Evolutionary conservation across 2,888 invertebrate species (phyloP), one percentile per base, ranked within the genome.

Genomic region (Agonopterix arenella): DNA sequence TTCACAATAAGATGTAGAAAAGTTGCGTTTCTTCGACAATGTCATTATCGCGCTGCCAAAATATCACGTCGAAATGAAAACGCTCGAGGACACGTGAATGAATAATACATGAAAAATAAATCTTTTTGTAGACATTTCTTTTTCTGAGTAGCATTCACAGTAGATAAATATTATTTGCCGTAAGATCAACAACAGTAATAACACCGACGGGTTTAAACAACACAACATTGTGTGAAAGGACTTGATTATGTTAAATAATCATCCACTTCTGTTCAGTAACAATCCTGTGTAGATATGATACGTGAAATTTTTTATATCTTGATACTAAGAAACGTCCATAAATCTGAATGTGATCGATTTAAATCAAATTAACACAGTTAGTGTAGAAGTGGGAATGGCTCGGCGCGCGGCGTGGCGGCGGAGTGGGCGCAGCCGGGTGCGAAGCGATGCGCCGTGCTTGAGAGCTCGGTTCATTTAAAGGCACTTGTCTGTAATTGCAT

Each of bases 401-500:
- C 18, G 28, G 37, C 36, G 45, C 40, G 49, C 68, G 65, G 63
- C 49, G 57, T 49, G 45, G 58, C 68, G 71, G 69, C 75, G 40
- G 28, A 28, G 80, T 75, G 78, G 71, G 76, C 74, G 73, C 77
- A n/a, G 38, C 16, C 16, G 4, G 5, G 77, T 72, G 76, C 80
- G 82, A 79, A 79, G 84, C 84, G 43, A 40, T 40, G 40, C 40
- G 40, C 80, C 89, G 86, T 89, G 88, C 85, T 88, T 78, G 84
- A 89, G 89, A 77, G 84, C 82, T 82, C 73, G 80, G 81, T 85
- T 89, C 88, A 88, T 88, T 88, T 88, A 81, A 83, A 89, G 81
- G 77, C 85, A 84, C 86, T 89, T 86, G 84, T 84, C 85, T 80
- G 81, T 89, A 88, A 89, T 89, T 88, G 88, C 84, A 80, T 75